phyloP scores from a whole-genome alignment of 2,797 vertebrate species.

The Leptodactylus fallax region DNA sequence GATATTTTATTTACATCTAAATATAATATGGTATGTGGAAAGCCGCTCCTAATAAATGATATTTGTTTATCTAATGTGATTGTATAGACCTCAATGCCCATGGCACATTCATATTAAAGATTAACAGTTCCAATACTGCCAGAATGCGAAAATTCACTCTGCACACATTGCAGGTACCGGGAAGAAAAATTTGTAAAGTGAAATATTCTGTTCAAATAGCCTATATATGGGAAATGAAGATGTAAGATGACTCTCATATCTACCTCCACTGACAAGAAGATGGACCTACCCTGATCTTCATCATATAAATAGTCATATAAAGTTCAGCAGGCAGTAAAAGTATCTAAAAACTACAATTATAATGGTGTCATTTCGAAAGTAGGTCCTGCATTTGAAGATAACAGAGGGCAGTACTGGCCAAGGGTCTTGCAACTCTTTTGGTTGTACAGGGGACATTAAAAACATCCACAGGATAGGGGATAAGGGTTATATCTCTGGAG shows the following conservation, averaged over 20 bases:
- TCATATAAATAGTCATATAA: too few relatives aligned
- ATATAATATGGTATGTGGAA: constrained; percentile 50
- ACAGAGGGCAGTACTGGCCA: too few relatives aligned
- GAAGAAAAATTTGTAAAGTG: neutral
- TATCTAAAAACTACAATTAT: too few relatives aligned
- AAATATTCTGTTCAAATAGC: neutral
- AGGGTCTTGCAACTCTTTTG: too few relatives aligned
- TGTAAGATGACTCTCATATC: neutral
- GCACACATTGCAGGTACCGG: neutral
- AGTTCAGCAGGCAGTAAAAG: too few relatives aligned
- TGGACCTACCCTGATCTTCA: too few relatives aligned
- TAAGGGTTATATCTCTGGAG: too few relatives aligned
- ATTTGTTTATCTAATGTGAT: constrained; percentile 58
- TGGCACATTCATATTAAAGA: constrained; percentile 45
- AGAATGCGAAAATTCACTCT: neutral
- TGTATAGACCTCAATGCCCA: constrained; percentile 45
- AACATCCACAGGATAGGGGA: too few relatives aligned
- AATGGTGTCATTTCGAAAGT: too few relatives aligned
- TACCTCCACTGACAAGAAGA: too few relatives aligned
- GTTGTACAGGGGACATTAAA: too few relatives aligned
- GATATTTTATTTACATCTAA: constrained; percentile 59
- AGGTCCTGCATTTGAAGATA: too few relatives aligned
- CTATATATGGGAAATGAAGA: neutral
- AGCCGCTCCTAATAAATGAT: constrained; percentile 55
- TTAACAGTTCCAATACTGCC: constrained; percentile 37